Base-by-base conservation (phyloP, 2,797 vertebrate species). In the Oryzias dopingdopingensis region DNA sequence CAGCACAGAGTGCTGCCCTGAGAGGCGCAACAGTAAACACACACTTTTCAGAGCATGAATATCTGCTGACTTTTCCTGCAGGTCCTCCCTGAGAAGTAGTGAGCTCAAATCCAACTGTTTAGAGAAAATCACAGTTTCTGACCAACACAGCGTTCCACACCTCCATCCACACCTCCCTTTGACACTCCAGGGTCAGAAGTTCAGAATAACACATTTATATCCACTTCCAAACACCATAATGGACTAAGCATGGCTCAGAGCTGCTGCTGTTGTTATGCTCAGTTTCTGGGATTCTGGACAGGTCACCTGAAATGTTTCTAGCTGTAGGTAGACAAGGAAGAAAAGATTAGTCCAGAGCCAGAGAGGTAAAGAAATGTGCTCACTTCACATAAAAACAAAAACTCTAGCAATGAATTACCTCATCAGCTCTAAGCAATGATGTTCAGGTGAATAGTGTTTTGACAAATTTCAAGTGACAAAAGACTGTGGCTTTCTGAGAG, bases 21-120 rank as follows among this genome's bases (percentile, higher is more conserved):
- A 26, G 67, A 80, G 74, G 71, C 67, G 70, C 43, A 26, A 65
- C 65, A 69, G 56, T 82, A 84, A 84, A 82, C 75, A 83, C 67
- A 79, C 72, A 67, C 53, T 65, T 65, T 63, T 65, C 52, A 6
- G 48, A 59, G 59, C 57, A 84, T 79, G 77, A 82, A 80, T 79
- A 73, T 83, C 59, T 74, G 75, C 76, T 76, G 77, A 60, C 60
- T 64, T 71, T 63, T 55, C 70, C 68, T 60, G 14, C 26, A 3
- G 6, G 45, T 58, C 63, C 55, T 40, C 72, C 56, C 56, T 43
- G 59, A 64, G 24, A 76, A 20, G 46, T 47, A 62, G 0, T 12
- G 32, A 37, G 32, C 32, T 37, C 10, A 37, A 37, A 37, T 37
- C 32, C 32, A 37, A 12, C 32, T 37, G 32, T 62, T 51, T 42